A percentile compares a stretch with the other conserved stretches of the same genome.
Evolutionary conservation across 1,140 invertebrate species (phyloP).

Genomic region (Drosophila biarmipes): DNA sequence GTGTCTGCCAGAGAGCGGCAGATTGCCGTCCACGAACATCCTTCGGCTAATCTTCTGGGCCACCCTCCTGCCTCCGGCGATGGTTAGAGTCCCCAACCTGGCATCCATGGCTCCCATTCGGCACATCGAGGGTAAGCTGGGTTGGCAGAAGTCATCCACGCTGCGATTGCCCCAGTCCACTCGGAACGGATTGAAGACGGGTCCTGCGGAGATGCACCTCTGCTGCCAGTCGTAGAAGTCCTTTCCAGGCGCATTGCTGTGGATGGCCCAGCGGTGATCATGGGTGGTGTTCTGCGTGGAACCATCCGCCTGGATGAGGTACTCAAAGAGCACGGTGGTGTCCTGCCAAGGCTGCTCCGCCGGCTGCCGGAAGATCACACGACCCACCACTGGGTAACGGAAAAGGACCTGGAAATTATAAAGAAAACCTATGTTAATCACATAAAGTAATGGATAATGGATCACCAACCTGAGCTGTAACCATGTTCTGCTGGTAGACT

Average conservation of each 20-base stretch:
- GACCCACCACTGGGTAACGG: constrained; percentile 94
- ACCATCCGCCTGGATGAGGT: constrained; percentile 94
- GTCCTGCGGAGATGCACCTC: constrained; percentile 92
- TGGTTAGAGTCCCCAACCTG: constrained; percentile 89
- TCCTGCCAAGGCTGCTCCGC: constrained; percentile 91
- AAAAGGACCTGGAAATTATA: constrained; percentile 86
- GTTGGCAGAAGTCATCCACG: constrained; percentile 86
- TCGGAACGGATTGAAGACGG: constrained; percentile 92
- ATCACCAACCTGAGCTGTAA: constrained; percentile 87
- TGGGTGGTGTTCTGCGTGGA: constrained; percentile 91
- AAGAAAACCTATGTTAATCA: neutral
- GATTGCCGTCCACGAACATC: constrained; percentile 91
- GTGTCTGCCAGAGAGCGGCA: constrained; percentile 91
- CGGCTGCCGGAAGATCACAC: constrained; percentile 93
- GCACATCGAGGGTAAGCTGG: constrained; percentile 86
- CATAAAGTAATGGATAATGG: neutral
- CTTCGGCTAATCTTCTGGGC: constrained; percentile 88
- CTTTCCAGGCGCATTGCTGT: constrained; percentile 87
- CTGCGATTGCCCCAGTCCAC: constrained; percentile 86
- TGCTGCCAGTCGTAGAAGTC: constrained; percentile 97
- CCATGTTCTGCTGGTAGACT: constrained; percentile 89
- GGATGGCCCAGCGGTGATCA: constrained; percentile 90
- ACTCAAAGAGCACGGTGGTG: constrained; percentile 90
- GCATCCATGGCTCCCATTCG: constrained; percentile 88
- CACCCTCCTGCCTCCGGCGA: constrained; percentile 89